Conservation (phyloP, 2,888 invertebrate species). For the Drosophila mimica region DNA sequence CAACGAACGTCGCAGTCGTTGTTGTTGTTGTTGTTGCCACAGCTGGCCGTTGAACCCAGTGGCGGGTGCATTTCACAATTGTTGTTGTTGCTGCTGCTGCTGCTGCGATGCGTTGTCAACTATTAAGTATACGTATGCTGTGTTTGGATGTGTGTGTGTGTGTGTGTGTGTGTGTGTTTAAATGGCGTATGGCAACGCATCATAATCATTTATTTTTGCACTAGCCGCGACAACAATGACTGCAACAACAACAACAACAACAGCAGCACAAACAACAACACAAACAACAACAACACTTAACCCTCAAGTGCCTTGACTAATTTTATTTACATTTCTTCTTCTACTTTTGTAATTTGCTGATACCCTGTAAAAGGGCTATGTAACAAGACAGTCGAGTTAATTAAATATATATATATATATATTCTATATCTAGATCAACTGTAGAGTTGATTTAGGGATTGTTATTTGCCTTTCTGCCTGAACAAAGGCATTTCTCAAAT, state of each 20-base stretch:
- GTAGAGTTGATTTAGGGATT: not conserved
- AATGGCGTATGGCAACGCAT: constrained; percentile 63
- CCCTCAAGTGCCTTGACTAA: constrained; percentile 64
- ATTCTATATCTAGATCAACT: not conserved
- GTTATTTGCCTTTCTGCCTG: not conserved
- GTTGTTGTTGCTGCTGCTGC: constrained; percentile 48
- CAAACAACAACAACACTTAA: constrained; percentile 3
- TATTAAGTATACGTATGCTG: constrained; percentile 50
- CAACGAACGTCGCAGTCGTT: constrained; percentile 36
- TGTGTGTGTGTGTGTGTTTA: constrained; percentile 30
- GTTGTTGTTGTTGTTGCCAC: constrained; percentile 36
- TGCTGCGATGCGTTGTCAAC: constrained; percentile 57
- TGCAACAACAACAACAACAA: constrained; percentile 30
- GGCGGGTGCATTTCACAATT: constrained; percentile 58
- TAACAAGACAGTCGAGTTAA: not conserved
- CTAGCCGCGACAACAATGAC: constrained; percentile 61
- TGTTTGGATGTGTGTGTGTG: constrained; percentile 26
- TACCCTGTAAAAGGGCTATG: not conserved
- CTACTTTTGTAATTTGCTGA: constrained; percentile 1
- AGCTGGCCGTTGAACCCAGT: constrained; percentile 66
- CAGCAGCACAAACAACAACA: constrained; percentile 26
- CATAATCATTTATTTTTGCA: constrained; percentile 80
- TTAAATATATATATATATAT: not conserved
- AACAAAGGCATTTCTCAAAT: fast-evolving
- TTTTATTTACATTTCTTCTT: constrained; percentile 57